Evolutionary conservation across 1,140 invertebrate genomes (phyloP).

Genomic region (Scaptomyza hsui): DNA sequence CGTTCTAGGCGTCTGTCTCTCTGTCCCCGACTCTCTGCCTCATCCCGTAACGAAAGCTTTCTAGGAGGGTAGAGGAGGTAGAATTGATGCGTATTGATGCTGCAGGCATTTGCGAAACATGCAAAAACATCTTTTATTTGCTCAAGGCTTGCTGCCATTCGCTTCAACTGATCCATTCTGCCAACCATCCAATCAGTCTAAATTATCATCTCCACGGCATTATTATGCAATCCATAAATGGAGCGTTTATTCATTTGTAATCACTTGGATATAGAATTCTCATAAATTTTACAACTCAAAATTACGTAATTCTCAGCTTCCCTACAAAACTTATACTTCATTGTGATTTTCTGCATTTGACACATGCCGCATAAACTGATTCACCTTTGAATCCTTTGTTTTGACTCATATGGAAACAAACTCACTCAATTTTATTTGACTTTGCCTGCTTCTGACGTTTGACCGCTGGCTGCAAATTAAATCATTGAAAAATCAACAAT

Average conservation of each 20-base stretch:
- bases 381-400: no score
- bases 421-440: conserved; percentile 41
- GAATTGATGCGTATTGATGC: conserved; percentile 79
- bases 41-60: background rate
- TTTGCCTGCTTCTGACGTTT: conserved; percentile 54
- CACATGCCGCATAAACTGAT: conserved; percentile 13
- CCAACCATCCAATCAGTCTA: conserved; percentile 16
- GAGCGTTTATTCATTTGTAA: no score
- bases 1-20: conserved; percentile 59
- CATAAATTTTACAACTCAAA: no score
- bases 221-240: conserved; percentile 30
- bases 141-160: conserved; percentile 62
- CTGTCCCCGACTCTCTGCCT: no score
- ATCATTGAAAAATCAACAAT: conserved; percentile 76
- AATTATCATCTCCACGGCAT: conserved; percentile 46
- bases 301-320: no score
- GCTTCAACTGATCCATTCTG: conserved; percentile 27
- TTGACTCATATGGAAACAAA: no score
- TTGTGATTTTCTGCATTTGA: conserved; percentile 50
- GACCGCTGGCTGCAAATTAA: conserved; percentile 52
- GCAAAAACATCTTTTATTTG: conserved; percentile 71
- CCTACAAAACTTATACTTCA: no score
- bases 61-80: background rate
- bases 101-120: conserved; percentile 65
- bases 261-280: no score